Conservation (phyloP, 2,113 vertebrate species). For the Lophura nycthemera region DNA sequence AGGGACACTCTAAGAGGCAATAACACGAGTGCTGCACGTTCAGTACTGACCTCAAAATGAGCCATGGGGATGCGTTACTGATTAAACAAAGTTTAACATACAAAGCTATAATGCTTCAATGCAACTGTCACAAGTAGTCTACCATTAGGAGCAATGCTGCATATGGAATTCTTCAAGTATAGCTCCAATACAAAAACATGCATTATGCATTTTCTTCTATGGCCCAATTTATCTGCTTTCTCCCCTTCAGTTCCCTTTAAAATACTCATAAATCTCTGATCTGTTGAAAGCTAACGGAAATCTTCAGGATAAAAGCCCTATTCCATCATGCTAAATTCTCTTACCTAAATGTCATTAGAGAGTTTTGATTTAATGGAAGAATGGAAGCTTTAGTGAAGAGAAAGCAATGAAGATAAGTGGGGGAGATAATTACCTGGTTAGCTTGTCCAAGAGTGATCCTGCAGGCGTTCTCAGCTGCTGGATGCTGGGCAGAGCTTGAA, state of each 20-base stretch:
- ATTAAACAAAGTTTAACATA: not conserved
- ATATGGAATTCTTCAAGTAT: not conserved
- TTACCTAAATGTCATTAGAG: not conserved
- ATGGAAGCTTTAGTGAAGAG: not conserved
- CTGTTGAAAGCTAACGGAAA: not conserved
- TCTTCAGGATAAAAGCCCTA: not conserved
- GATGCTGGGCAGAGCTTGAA: conserved; percentile 77
- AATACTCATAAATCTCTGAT: not conserved
- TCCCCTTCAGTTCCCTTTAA: not conserved
- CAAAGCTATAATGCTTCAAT: not conserved
- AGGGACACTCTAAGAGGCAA: not conserved
- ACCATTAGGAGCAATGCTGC: not conserved
- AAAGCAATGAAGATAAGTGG: not conserved
- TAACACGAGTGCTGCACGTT: accelerated
- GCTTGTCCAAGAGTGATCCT: conserved; percentile 81
- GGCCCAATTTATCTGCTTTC: not conserved
- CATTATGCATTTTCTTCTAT: accelerated
- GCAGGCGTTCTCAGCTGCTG: conserved; percentile 81
- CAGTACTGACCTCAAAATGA: no score
- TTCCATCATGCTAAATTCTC: not conserved
- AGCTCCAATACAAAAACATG: not conserved
- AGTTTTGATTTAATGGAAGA: not conserved
- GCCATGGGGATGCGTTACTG: not conserved
- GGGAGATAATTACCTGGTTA: conserved; percentile 81
- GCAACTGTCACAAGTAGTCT: not conserved